Evolutionary conservation across 2,888 invertebrate genomes (phyloP), one percentile per base, ranked within the genome.

Genomic region (Toxonevra muliebris): DNA sequence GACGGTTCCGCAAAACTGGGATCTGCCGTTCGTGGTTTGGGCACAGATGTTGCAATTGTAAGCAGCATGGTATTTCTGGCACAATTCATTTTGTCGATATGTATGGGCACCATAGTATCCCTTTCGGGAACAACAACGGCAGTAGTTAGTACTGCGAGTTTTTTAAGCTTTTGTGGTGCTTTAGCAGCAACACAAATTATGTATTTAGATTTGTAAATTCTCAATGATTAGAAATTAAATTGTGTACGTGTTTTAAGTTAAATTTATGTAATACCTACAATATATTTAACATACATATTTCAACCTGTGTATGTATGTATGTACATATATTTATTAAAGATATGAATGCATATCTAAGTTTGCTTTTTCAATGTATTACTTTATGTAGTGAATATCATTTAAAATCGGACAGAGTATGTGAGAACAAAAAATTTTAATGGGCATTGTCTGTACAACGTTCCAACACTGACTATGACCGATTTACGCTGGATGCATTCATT

Each of bases 21-120:
- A 59, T 88, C 88, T 0, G 89, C 89, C 66, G 87, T 92, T n/a
- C 90, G 97, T 11, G 97, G 97, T 7, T 88, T 98, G 63, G 97
- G 97, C 9, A 98, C 97, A 0, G 97, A 98, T 82, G 91, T 98
- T 0, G 97, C 97, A 0, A 91, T 97, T 63, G 93, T 98, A 48
- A 95, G 96, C 80, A 95, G 94, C 80, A 97, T 97, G 92, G 97
- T 96, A 3, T 98, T 98, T 84, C 88, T 97, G 71, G 97, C 97
- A 0, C 98, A 98, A 85, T 95, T 97, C 79, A 88, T 94, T 48
- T 88, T 98, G 12, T 97, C 97, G 0, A 87, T 94, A 76, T 91
- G 92, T 77, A 92, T 96, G 90, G 96, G 96, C 0, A 89, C 91
- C 40, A 92, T 97, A 61, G 93, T 97, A 10, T 89, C 89, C 69